Conservation (phyloP, 2,797 vertebrate genomes). For the Protosalanx chinensis region DNA sequence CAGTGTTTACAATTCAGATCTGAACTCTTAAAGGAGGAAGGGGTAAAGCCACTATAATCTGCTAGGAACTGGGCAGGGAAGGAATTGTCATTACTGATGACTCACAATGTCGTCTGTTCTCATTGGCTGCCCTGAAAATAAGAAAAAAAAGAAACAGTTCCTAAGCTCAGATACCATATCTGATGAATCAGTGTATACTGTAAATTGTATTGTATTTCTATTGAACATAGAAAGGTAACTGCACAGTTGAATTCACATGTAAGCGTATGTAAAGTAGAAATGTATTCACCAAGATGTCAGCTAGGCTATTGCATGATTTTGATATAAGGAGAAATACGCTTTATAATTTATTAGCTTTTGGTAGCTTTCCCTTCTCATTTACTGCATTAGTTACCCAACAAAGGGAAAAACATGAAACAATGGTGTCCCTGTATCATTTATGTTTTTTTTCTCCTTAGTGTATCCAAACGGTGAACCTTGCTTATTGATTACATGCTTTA, state of each 20-base stretch:
- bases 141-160: constrained; percentile 27
- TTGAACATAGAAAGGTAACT: neutral
- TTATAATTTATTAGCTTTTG: neutral
- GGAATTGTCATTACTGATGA: constrained; percentile 3
- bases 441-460: neutral
- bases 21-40: neutral
- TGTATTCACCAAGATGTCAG: neutral
- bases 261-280: neutral
- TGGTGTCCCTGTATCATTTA: neutral
- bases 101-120: no score
- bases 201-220: neutral
- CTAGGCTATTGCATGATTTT: constrained; percentile 4
- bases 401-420: neutral
- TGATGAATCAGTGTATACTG: constrained; percentile 4
- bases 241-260: no score
- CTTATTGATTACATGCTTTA: constrained; percentile 8
- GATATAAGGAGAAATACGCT: neutral
- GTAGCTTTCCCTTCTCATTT: neutral
- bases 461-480: neutral
- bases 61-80: neutral
- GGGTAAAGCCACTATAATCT: constrained; percentile 26
- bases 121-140: constrained; percentile 5
- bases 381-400: neutral
- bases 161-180: constrained; percentile 15
- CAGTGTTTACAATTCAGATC: neutral